Evolutionary conservation across 2,888 invertebrate genomes (phyloP), one percentile per base, ranked within the genome.

Genomic region (Thera britannica): DNA sequence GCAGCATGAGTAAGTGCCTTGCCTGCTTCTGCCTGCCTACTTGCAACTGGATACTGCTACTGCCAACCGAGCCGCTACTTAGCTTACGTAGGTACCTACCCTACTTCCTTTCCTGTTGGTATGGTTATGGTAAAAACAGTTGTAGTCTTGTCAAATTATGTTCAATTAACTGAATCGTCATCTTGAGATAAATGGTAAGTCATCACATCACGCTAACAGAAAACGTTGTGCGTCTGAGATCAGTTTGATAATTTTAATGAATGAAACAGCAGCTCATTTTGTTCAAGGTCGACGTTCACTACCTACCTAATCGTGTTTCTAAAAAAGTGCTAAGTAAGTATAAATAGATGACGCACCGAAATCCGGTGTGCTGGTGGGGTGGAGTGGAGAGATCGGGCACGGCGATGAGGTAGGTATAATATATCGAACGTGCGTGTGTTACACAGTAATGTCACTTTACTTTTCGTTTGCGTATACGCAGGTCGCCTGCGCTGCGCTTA

Each of bases 291-390:
- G 83, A 70, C 75, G 77, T 78, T 82, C 71, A 76, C 72, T 73
- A 60, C 38, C 46, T 58, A 75, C 67, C 44, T 46, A 46, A 65
- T 72, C 73, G 74, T 75, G 77, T 79, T 79, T 78, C 44, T 80
- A 77, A 70, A 74, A 77, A 72, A 77, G 77, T 77, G 79, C 23
- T 23, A 23, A 23, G 75, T 81, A 81, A 79, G 75, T 81, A 81
- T 76, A 84, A 85, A 86, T 84, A 85, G 82, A 83, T 85, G 86
- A 90, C 90, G 88, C 90, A 90, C 86, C 88, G 82, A 84, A 76
- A 88, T 88, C 83, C 88, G 84, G 79, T 81, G 84, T 79, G 9
- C 72, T 75, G 76, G 75, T 78, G 75, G 73, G 44, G 44, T 46
- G 44, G 44, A 9, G 52, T 76, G 64, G 58, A 67, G 65, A 58